Percentiles rank a stretch among this genome's conserved stretches.
phyloP scores from a whole-genome alignment of 2,113 vertebrate genomes.

The Calyptommatus sinebrachiatus region DNA sequence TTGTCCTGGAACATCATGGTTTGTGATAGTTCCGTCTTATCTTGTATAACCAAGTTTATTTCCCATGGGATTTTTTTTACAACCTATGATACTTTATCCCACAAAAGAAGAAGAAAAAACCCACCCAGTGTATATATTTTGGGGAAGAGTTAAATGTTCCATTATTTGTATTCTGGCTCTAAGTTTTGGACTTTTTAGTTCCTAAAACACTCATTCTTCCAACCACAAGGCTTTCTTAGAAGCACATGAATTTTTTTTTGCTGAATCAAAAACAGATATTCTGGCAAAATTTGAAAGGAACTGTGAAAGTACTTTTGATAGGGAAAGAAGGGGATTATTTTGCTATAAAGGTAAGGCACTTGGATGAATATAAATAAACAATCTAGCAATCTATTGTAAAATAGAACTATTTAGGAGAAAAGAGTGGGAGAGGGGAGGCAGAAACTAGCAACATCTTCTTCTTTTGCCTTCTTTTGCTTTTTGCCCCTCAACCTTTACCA shows the following conservation, averaged over 20 bases:
- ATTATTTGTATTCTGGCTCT: background rate
- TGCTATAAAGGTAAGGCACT: conserved; percentile 3
- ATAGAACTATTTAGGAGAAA: background rate
- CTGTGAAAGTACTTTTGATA: background rate
- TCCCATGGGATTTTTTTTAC: background rate
- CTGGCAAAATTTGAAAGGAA: conserved; percentile 12
- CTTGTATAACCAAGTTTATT: background rate
- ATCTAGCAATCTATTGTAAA: background rate
- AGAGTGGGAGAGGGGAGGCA: background rate
- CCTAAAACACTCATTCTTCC: background rate
- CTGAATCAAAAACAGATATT: conserved; percentile 20
- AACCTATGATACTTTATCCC: background rate
- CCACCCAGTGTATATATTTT: too few relatives aligned
- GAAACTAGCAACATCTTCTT: background rate
- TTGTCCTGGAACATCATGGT: background rate
- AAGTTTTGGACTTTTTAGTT: background rate
- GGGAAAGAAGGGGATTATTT: background rate
- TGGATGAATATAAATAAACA: conserved; percentile 2
- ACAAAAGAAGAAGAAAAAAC: background rate
- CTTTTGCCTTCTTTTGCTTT: fast-evolving
- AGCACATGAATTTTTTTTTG: background rate
- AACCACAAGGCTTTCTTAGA: background rate
- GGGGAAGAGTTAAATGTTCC: background rate
- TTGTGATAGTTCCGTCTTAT: background rate
- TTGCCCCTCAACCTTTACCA: conserved; percentile 10